A percentile compares a stretch with the other conserved stretches of the same genome.
Evolutionary conservation across 2,888 invertebrate species (phyloP).

Genomic region (Thera obeliscata): DNA sequence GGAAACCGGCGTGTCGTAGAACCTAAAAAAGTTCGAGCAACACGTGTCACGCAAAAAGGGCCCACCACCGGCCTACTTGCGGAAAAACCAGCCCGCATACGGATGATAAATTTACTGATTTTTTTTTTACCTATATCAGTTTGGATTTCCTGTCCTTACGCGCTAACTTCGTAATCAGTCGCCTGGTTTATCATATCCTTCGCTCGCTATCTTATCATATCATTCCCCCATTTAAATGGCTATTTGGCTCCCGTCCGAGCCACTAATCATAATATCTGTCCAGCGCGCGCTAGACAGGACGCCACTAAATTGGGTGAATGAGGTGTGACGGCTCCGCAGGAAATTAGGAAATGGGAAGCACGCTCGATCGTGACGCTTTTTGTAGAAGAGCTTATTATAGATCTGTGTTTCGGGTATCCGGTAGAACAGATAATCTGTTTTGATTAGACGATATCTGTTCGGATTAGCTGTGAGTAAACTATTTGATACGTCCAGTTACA

Average conservation of each 20-base stretch:
- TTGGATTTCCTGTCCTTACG: background rate
- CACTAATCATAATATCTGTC: constrained; percentile 23
- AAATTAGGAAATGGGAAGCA: constrained; percentile 73
- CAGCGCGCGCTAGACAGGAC: constrained; percentile 45
- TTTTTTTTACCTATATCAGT: background rate
- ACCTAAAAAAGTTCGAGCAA: no score
- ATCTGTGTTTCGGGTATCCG: constrained; percentile 40
- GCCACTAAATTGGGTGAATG: constrained; percentile 59
- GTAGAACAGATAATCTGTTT: constrained; percentile 26
- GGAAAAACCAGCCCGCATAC: no score
- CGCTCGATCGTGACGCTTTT: constrained; percentile 44
- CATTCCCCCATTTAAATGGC: constrained; percentile 3
- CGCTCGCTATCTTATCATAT: constrained; percentile 19
- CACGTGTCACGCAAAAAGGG: no score
- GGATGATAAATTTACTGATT: no score
- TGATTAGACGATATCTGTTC: constrained; percentile 33
- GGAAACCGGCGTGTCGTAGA: no score
- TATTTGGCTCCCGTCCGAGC: constrained; percentile 19
- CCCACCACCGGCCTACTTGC: no score
- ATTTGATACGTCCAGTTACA: no score
- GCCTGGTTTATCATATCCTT: background rate
- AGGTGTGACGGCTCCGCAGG: constrained; percentile 63
- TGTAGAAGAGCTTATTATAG: constrained; percentile 47
- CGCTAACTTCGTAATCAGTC: background rate
- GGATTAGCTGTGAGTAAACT: constrained; percentile 13